These are phyloP conservation scores for Stenchaetothrips biformis DNA, from an alignment of 2,888 invertebrate species.

Conservation along the genomic window DNA sequence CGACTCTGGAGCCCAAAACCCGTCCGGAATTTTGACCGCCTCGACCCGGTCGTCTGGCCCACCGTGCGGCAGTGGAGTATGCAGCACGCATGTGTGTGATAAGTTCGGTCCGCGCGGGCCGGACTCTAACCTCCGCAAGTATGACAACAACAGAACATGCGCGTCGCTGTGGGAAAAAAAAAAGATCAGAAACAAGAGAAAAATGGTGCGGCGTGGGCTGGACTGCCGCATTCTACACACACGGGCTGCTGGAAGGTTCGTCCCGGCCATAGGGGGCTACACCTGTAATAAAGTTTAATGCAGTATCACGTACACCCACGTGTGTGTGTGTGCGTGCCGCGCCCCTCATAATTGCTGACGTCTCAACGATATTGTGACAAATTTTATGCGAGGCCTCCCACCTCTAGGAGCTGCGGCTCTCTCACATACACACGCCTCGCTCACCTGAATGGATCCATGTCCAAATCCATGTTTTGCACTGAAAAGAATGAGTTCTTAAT, in stretches of 20 bases:
- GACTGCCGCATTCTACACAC: neutral
- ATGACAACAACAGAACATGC: too few species aligned
- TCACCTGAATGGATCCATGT: neutral
- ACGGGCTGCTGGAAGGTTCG: neutral
- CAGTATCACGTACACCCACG: too few species aligned
- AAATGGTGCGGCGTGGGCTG: neutral
- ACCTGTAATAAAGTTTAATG: too few species aligned
- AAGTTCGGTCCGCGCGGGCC: neutral
- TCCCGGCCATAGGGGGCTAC: too few species aligned
- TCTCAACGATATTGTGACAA: neutral
- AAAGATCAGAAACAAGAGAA: neutral
- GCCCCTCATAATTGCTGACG: neutral
- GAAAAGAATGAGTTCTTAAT: too few species aligned
- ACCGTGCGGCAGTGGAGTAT: too few species aligned
- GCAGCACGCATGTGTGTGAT: neutral
- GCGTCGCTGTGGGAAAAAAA: too few species aligned
- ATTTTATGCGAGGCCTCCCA: neutral
- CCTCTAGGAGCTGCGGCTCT: too few species aligned
- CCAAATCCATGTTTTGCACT: too few species aligned
- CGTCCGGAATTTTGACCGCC: neutral
- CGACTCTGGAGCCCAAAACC: too few species aligned
- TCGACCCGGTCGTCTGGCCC: neutral
- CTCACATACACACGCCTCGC: neutral
- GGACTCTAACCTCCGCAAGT: constrained; percentile 8
- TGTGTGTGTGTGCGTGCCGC: neutral